Evolutionary conservation across 2,113 vertebrate species (phyloP).

Genomic region (Vidua macroura): DNA sequence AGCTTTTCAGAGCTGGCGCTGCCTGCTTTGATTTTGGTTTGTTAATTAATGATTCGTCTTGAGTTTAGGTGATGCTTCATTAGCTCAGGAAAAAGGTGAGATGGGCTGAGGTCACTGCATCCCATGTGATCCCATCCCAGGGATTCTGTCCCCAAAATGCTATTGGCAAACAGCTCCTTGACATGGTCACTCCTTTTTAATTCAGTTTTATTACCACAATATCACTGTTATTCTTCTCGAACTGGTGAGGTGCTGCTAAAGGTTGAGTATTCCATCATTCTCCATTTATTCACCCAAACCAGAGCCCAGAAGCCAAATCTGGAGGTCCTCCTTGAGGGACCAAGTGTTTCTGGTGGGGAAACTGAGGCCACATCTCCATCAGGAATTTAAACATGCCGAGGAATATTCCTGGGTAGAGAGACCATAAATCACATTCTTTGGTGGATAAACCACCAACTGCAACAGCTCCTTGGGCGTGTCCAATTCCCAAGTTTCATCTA

Average conservation of each 20-base stretch:
- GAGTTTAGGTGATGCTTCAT: neutral
- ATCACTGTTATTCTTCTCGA: neutral
- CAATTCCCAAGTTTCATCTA: neutral
- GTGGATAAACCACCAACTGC: neutral
- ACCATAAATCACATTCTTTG: neutral
- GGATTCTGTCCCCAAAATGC: neutral
- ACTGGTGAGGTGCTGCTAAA: neutral
- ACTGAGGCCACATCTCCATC: neutral
- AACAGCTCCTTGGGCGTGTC: neutral
- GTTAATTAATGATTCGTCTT: neutral
- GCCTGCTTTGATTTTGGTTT: neutral
- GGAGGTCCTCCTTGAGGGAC: neutral
- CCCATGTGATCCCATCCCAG: neutral
- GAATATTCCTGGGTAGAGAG: neutral
- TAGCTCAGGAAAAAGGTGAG: neutral
- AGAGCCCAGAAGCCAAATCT: neutral
- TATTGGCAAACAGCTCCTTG: neutral
- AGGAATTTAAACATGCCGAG: rapidly evolving
- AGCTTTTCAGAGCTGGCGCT: neutral
- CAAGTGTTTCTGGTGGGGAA: neutral
- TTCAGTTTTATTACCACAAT: rapidly evolving
- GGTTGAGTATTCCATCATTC: neutral
- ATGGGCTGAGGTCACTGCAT: neutral
- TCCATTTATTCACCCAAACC: neutral
- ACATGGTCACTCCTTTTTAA: neutral